These are phyloP conservation scores for Pomatorhinus ruficollis DNA, from an alignment of 2,113 vertebrate genomes.

Conservation along the genomic window DNA sequence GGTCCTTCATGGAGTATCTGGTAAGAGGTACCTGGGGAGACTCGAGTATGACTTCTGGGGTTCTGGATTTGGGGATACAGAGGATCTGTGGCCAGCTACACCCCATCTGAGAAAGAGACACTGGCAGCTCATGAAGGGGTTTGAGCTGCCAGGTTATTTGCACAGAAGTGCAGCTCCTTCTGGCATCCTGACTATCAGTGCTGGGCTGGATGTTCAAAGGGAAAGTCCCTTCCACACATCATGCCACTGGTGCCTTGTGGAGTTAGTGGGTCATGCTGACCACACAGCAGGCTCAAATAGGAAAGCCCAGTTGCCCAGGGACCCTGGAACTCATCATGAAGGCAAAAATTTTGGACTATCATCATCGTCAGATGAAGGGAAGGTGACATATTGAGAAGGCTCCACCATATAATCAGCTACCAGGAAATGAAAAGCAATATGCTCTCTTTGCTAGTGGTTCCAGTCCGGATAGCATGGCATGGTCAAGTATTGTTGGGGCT, in stretches of 20 bases:
- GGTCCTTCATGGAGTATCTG: not conserved
- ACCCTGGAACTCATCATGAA: not conserved
- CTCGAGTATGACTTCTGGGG: fast-evolving
- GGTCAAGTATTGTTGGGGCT: fast-evolving
- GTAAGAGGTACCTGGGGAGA: not conserved
- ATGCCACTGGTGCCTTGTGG: not conserved
- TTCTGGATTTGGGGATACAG: fast-evolving
- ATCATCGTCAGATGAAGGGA: not conserved
- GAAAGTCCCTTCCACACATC: not conserved
- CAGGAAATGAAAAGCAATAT: not conserved
- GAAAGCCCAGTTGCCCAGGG: not conserved
- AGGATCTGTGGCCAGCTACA: not conserved
- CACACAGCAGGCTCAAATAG: not conserved
- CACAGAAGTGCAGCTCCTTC: fast-evolving
- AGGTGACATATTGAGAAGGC: not conserved
- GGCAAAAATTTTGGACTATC: not conserved
- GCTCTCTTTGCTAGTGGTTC: not conserved
- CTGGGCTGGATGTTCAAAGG: not conserved
- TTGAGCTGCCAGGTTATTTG: not conserved
- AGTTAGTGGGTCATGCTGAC: not conserved
- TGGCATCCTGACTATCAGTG: not conserved
- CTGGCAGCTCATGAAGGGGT: not conserved
- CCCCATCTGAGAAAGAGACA: not conserved
- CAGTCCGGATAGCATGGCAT: not conserved
- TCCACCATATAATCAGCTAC: not conserved